These are phyloP conservation scores for Synanthedon tipuliformis DNA, from an alignment of 2,888 invertebrate species.

Conservation along the genomic window DNA sequence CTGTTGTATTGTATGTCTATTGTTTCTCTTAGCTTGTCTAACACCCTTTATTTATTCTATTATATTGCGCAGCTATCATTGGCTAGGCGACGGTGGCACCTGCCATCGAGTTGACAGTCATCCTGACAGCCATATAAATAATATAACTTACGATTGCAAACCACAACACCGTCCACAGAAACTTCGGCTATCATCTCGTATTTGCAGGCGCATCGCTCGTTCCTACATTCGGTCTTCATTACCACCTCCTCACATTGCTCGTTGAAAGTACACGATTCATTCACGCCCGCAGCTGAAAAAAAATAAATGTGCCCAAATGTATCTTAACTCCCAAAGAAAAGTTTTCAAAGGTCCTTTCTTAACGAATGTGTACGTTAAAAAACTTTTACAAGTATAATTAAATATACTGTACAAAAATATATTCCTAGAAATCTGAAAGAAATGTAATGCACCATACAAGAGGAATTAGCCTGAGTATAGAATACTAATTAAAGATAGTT, in stretches of 20 bases:
- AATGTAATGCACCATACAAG: too few species aligned
- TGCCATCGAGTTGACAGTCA: too few species aligned
- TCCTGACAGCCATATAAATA: not conserved
- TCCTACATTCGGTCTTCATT: conserved; percentile 82
- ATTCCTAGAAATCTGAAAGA: too few species aligned
- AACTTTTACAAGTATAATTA: not conserved
- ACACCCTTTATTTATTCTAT: too few species aligned
- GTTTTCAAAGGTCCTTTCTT: not conserved
- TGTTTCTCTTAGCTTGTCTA: too few species aligned
- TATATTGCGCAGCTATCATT: too few species aligned
- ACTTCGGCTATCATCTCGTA: conserved; percentile 81
- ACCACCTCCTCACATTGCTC: conserved; percentile 84
- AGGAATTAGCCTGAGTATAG: too few species aligned
- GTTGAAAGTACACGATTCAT: conserved; percentile 85
- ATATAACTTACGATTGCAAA: conserved; percentile 78
- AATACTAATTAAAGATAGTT: too few species aligned
- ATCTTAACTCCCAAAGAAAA: not conserved
- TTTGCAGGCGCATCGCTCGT: conserved; percentile 81
- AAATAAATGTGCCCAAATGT: not conserved
- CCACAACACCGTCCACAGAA: conserved; percentile 76
- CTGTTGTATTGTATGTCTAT: too few species aligned
- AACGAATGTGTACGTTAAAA: too few species aligned
- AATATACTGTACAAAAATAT: not conserved
- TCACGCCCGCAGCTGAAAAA: conserved; percentile 79
- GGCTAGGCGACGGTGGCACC: too few species aligned